phyloP scores from a whole-genome alignment of 2,797 vertebrate genomes.

The Alectoris magna region DNA sequence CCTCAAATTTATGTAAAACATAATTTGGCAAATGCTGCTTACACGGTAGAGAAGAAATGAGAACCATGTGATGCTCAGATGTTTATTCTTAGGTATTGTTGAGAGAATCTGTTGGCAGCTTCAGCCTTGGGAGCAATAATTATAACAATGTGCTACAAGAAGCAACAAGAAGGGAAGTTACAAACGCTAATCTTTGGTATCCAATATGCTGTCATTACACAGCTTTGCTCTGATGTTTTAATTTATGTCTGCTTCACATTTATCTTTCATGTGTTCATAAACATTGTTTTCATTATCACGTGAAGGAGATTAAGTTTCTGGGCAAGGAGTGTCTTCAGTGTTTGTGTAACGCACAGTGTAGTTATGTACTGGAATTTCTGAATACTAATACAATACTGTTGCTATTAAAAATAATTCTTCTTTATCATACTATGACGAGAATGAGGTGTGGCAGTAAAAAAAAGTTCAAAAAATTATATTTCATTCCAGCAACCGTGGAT shows the following conservation, averaged over 20 bases:
- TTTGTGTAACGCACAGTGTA: neutral
- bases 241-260: slow-evolving; percentile 1
- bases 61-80: neutral
- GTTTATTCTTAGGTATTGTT: slow-evolving; percentile 18
- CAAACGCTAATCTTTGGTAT: neutral
- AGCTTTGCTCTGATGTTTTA: slow-evolving; percentile 17
- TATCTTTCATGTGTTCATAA: slow-evolving; percentile 28
- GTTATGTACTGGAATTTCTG: neutral
- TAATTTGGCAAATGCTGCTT: slow-evolving; percentile 18
- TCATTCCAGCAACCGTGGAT: neutral
- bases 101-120: slow-evolving; percentile 7
- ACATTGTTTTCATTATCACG: neutral
- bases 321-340: neutral
- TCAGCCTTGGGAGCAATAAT: slow-evolving; percentile 13
- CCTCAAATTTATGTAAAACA: neutral
- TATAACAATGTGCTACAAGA: neutral
- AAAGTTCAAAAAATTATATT: neutral
- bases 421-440: neutral
- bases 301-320: slow-evolving; percentile 10
- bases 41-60: neutral
- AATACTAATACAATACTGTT: neutral
- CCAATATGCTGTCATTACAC: slow-evolving; percentile 4
- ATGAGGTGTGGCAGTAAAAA: neutral
- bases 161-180: neutral
- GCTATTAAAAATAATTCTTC: neutral